phyloP scores from a whole-genome alignment of 2,113 vertebrate species.

The Amphilophus citrinellus region DNA sequence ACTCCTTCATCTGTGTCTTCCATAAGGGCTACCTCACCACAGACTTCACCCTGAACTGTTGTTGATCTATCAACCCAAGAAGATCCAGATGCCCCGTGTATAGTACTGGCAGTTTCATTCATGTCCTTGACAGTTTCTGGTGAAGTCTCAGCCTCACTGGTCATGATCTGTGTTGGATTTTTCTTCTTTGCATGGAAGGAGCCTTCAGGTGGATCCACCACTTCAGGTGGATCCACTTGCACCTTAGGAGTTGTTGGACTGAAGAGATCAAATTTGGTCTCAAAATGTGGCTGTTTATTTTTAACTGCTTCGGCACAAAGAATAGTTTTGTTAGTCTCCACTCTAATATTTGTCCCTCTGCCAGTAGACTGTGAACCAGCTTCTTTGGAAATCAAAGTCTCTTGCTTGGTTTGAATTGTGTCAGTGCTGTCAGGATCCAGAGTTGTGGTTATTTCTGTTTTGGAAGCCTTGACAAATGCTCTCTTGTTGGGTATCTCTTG shows the following conservation, averaged over 20 bases:
- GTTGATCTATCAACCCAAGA: neutral
- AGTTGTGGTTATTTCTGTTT: rapidly evolving
- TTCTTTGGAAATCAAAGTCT: neutral
- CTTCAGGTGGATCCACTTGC: neutral
- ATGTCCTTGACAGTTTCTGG: neutral
- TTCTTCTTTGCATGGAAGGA: neutral
- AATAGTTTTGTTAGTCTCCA: neutral
- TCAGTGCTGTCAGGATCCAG: neutral
- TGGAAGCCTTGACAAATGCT: neutral
- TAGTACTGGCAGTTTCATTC: rapidly evolving
- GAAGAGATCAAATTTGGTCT: neutral
- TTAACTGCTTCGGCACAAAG: neutral
- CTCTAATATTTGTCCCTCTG: neutral
- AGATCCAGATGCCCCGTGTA: neutral
- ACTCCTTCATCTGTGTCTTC: neutral
- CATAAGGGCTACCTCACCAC: neutral
- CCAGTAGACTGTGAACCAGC: neutral
- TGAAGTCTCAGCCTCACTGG: neutral
- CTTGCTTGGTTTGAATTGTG: neutral
- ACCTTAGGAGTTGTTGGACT: neutral
- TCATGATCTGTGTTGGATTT: neutral
- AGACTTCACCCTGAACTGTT: neutral
- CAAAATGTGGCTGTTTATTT: neutral
- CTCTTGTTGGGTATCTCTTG: rapidly evolving
- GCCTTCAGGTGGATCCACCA: neutral